These are phyloP conservation scores for Drosophila melanogaster DNA, from an alignment of 1,140 invertebrate species.

Conservation along the genomic window DNA sequence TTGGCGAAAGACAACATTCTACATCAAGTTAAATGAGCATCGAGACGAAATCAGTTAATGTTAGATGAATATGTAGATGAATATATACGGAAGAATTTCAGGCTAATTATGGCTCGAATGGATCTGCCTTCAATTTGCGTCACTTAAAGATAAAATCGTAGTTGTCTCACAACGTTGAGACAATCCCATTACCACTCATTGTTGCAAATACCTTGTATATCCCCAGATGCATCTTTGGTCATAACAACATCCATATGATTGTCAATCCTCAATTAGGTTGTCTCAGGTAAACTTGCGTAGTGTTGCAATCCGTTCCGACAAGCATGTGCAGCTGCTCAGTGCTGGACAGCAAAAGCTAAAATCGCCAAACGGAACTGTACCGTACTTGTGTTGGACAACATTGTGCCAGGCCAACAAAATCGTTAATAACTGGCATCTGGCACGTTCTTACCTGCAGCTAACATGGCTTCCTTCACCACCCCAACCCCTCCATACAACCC, in stretches of 20 bases:
- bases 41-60: background rate
- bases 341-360: slow-evolving; percentile 20
- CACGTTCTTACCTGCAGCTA: slow-evolving; percentile 53
- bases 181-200: no score
- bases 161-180: background rate
- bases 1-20: background rate
- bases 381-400: slow-evolving; percentile 5
- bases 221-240: background rate
- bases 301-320: slow-evolving; percentile 13
- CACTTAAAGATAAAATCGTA: background rate
- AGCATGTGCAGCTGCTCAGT: slow-evolving; percentile 26
- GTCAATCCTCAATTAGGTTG: slow-evolving; percentile 40
- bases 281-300: slow-evolving; percentile 5
- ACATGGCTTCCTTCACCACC: slow-evolving; percentile 7
- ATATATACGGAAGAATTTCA: background rate
- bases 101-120: background rate
- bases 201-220: background rate
- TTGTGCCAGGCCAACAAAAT: slow-evolving; percentile 45
- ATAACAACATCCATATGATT: slow-evolving; percentile 24
- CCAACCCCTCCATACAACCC: slow-evolving; percentile 2
- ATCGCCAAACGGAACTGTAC: slow-evolving; percentile 18
- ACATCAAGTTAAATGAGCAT: background rate
- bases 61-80: no score
- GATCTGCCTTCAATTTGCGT: slow-evolving; percentile 1
- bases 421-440: slow-evolving; percentile 58